Percentiles rank a stretch among this genome's conserved stretches.
Evolutionary conservation across 2,113 vertebrate genomes (phyloP).

Genomic region (Myotis lucifugus): DNA sequence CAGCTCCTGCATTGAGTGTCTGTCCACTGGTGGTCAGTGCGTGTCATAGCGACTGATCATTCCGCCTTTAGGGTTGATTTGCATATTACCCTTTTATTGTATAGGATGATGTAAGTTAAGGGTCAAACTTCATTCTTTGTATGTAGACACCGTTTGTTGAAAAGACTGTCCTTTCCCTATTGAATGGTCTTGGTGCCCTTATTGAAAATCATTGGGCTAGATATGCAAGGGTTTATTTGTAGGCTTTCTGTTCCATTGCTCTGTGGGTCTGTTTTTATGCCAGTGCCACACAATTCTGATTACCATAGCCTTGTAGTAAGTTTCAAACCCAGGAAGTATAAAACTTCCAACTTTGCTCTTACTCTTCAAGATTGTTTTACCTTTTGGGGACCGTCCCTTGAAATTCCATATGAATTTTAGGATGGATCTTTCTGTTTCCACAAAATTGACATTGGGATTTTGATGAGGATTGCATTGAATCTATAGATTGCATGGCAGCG

Average conservation of each 20-base stretch:
- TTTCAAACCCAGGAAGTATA: background rate
- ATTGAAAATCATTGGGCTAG: background rate
- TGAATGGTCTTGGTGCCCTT: background rate
- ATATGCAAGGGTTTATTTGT: rapidly evolving
- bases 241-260: background rate
- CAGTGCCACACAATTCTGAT: background rate
- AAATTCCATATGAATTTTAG: background rate
- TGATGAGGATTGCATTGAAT: background rate
- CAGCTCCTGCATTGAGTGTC: too few relatives aligned
- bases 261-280: rapidly evolving
- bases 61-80: too few relatives aligned
- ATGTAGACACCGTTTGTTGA: background rate
- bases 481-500: background rate
- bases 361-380: background rate
- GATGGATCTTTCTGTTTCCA: background rate
- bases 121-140: background rate
- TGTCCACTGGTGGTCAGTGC: too few relatives aligned
- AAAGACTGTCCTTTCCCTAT: background rate
- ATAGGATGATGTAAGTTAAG: background rate
- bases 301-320: too few relatives aligned
- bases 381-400: background rate
- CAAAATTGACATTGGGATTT: background rate
- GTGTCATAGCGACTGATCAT: too few relatives aligned
- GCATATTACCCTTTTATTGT: too few relatives aligned
- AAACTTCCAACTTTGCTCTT: background rate